Base-by-base conservation (phyloP, 2,797 vertebrate species). In the Sebastes hubbsi region DNA sequence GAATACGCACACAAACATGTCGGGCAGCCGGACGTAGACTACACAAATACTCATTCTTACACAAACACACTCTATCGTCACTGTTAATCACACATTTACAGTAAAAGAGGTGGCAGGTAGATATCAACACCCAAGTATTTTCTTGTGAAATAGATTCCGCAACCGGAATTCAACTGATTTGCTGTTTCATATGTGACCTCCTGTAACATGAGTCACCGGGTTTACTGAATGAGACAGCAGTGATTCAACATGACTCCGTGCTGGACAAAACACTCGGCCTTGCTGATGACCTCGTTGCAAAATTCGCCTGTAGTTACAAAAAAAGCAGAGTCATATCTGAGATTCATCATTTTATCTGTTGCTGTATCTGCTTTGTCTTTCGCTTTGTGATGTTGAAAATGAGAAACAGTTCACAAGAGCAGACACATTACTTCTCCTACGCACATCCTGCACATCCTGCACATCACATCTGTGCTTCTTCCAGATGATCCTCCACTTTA, bases 211-310 rank as follows among this genome's bases (percentile, higher is more conserved):
- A 87, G 61, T 93, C 89, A 89, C 30, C 4, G 3, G 38, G 36
- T 74, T 22, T 5, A 6, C 42, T 69, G 52, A 78, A 27, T 42
- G 73, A 81, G 42, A 75, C 25, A 8, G 67, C 46, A 11, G 55
- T 89, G 91, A 92, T 83, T 94, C 89, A 86, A 58, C 69, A 32
- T 85, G 88, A 89, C 80, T 87, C 32, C 24, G 32, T 22, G 27
- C 27, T 29, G 80, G 5, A 42, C 30, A 78, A 66, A 66, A 29
- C 70, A 42, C 61, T 14, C 18, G 9, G 14, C 55, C 54, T 14
- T 62, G 46, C 59, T n/a, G 62, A 67, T 89, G 74, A 83, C 63
- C 70, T 58, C 7, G 56, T 8, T 52, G 38, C 52, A 74, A 66
- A 46, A 55, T 30, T 22, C 0, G 20, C 29, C 36, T 8, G 13